phyloP scores from a whole-genome alignment of 2,113 vertebrate species.

The Muscicapa adusta region DNA sequence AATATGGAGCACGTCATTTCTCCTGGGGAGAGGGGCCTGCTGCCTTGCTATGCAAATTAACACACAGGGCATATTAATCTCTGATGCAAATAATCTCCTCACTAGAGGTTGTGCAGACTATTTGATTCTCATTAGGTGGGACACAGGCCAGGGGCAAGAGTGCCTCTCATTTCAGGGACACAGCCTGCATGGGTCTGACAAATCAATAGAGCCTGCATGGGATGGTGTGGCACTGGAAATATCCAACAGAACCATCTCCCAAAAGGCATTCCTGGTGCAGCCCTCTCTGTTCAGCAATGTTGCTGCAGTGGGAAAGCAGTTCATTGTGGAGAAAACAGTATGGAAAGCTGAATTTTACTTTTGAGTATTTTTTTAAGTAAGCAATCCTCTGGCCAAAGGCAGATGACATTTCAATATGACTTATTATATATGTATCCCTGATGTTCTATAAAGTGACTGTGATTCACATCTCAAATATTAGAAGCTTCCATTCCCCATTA shows the following conservation, averaged over 20 bases:
- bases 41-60: not conserved
- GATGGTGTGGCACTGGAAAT: not conserved
- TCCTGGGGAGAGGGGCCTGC: not conserved
- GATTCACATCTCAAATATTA: slow-evolving; percentile 77
- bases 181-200: not conserved
- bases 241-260: not conserved
- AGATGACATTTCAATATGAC: slow-evolving; percentile 60
- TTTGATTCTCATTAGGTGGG: not conserved
- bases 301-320: not conserved
- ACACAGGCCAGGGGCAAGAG: not conserved
- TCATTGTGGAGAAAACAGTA: not conserved
- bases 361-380: slow-evolving; percentile 11
- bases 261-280: not conserved
- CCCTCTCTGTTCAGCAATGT: not conserved
- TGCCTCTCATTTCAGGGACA: not conserved
- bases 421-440: slow-evolving; percentile 56
- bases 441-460: slow-evolving; percentile 68
- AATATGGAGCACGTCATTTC: not conserved
- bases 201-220: not conserved
- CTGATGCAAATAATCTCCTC: not conserved
- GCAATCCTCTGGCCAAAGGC: slow-evolving; percentile 38
- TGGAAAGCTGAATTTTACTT: slow-evolving; percentile 30
- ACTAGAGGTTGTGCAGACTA: not conserved
- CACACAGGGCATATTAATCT: not conserved
- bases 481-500: slow-evolving; percentile 75